Base-by-base conservation (phyloP, 2,113 vertebrate species). In the Paradisaea rubra region DNA sequence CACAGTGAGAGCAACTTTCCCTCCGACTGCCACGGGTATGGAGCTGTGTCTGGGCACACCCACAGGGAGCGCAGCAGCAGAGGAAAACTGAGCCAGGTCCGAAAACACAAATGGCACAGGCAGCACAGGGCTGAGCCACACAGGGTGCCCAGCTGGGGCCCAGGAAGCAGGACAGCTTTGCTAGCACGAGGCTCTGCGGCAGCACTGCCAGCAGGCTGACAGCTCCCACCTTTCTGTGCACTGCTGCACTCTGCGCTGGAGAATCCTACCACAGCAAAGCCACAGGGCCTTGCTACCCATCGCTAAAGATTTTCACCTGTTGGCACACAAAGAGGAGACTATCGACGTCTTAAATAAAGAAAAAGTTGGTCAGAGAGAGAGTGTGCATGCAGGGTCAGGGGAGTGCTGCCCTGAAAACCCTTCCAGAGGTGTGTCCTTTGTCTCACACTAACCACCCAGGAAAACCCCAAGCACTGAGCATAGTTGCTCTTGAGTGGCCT, bases 271-370 rank as follows among this genome's bases (percentile, higher is more conserved):
- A 41, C 33, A 35, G 25, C 39, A 61, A 61, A 90, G 49, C 15
- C 79, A 66, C 47, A 27, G 25, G 30, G 33, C 41, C 35, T 61
- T 11, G 6, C 24, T n/a, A 61, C 13, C 7, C 28, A 6, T n/a
- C 90, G 60, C 53, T 45, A 49, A 65, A 90, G 41, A 39, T 35
- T 76, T 84, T 57, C 56, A 66, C 47, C n/a, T 57, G 41, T 10
- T 66, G 52, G 42, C 4, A 2, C 57, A 35, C 35, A n/a, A 52
- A 70, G 65, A 52, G 27, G 20, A 81, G 70, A 77, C 42, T 47
- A 47, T 42, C 0, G 0, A 57, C 5, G 4, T 20, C 22, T 50
- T 54, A 35, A 47, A 41, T 3, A 68, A 49, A 28, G 13, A 61
- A 59, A 79, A 37, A 44, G 41, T 42, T 23, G 22, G 21, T 9